A percentile compares a stretch with the other conserved stretches of the same genome.
phyloP scores from a whole-genome alignment of 2,888 invertebrate genomes.

The Scaeva pyrastri region DNA sequence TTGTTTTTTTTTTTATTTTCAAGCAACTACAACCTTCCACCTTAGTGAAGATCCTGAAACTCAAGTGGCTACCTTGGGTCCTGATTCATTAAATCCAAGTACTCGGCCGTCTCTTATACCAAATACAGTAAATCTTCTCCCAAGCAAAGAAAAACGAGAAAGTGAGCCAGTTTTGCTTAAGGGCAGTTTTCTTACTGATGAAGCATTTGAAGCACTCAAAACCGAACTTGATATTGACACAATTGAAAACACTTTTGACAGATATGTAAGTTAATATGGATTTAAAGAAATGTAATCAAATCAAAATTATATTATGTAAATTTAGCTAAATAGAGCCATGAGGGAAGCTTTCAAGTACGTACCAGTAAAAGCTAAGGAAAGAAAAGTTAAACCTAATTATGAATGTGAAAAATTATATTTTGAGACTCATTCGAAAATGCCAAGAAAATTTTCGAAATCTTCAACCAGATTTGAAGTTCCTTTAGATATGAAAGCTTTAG shows the following conservation, averaged over 20 bases:
- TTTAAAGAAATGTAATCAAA: not conserved
- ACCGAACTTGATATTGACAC: conserved; percentile 82
- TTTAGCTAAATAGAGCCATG: conserved; percentile 81
- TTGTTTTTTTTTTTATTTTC: not conserved
- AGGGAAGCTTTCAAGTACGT: conserved; percentile 82
- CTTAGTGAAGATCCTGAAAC: conserved; percentile 88
- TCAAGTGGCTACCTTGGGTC: conserved; percentile 87
- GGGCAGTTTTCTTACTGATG: conserved; percentile 82
- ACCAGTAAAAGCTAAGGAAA: conserved; percentile 77
- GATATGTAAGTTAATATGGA: conserved; percentile 80
- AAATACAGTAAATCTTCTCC: conserved; percentile 79
- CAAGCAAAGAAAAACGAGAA: conserved; percentile 79
- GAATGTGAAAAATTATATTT: conserved; percentile 78
- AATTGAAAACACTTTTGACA: conserved; percentile 83
- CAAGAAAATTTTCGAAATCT: conserved; percentile 90
- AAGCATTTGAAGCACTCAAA: conserved; percentile 82
- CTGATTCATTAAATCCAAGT: conserved; percentile 88
- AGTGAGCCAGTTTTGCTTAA: conserved; percentile 82
- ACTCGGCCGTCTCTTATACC: conserved; percentile 87
- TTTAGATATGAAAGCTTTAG: conserved; percentile 86
- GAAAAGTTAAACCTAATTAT: conserved; percentile 69
- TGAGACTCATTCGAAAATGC: conserved; percentile 85
- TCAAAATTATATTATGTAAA: not conserved
- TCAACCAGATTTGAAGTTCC: conserved; percentile 91
- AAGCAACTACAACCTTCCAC: conserved; percentile 81